phyloP scores from a whole-genome alignment of 2,797 vertebrate genomes.

The Erpetoichthys calabaricus region DNA sequence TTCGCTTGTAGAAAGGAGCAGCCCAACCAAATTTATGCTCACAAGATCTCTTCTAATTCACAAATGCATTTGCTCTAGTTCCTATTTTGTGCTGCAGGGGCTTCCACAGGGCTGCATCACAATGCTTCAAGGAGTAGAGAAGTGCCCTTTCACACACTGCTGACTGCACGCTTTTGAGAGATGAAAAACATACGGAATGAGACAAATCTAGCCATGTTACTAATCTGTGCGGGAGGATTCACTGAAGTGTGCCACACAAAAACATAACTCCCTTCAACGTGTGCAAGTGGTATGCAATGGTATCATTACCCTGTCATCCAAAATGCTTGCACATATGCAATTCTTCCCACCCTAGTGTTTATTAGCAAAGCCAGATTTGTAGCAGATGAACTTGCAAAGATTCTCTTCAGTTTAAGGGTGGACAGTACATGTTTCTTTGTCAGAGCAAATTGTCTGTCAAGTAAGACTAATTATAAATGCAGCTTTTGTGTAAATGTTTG shows the following conservation, averaged over 20 bases:
- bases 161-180: slow-evolving; percentile 51
- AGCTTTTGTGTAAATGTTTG: too few species aligned
- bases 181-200: slow-evolving; percentile 65
- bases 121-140: slow-evolving; percentile 43
- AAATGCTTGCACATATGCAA: slow-evolving; percentile 19
- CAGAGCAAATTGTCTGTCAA: too few species aligned
- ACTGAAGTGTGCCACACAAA: slow-evolving; percentile 49
- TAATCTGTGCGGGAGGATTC: slow-evolving; percentile 46
- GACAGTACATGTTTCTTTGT: too few species aligned
- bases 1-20: slow-evolving; percentile 82
- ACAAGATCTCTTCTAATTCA: slow-evolving; percentile 68
- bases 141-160: slow-evolving; percentile 70
- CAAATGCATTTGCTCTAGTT: slow-evolving; percentile 97
- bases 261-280: not conserved
- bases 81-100: slow-evolving; percentile 74
- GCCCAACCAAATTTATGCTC: slow-evolving; percentile 63
- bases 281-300: too few species aligned
- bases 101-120: slow-evolving; percentile 45
- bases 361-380: too few species aligned
- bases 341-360: slow-evolving; percentile 13
- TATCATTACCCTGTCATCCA: slow-evolving; percentile 32
- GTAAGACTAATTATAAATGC: too few species aligned
- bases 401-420: too few species aligned
- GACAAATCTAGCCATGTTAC: slow-evolving; percentile 58
- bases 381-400: too few species aligned